Conservation (phyloP, 2,888 invertebrate species). For the Dicyrtoma fusca region DNA sequence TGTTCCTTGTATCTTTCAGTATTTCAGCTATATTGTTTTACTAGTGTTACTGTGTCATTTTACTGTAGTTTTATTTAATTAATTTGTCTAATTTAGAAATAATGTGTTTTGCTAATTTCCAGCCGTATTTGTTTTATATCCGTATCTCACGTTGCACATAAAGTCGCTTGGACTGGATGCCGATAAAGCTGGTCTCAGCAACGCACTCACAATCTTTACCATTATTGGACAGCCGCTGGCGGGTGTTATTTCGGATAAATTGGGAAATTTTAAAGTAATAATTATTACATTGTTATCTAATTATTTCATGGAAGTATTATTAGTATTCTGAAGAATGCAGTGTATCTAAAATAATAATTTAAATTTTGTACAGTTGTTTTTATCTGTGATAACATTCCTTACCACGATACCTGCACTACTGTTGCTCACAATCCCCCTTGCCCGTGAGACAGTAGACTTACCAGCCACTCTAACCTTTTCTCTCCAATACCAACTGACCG, state of each 20-base stretch:
- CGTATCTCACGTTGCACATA: constrained; percentile 79
- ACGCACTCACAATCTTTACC: constrained; percentile 73
- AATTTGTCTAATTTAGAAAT: no score
- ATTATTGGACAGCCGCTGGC: constrained; percentile 78
- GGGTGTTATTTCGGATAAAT: constrained; percentile 76
- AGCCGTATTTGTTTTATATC: constrained; percentile 76
- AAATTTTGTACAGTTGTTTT: constrained; percentile 64
- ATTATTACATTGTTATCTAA: no score
- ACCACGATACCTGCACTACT: constrained; percentile 71
- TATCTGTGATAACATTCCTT: constrained; percentile 70
- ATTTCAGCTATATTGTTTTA: not conserved
- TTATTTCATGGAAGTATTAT: no score
- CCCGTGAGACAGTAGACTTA: constrained; percentile 69
- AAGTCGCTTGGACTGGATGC: constrained; percentile 76
- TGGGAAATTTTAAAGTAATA: constrained; percentile 76
- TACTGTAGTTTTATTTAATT: not conserved
- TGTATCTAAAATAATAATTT: no score
- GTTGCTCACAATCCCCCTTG: constrained; percentile 72
- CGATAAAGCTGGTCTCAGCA: constrained; percentile 79
- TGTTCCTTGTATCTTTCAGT: not conserved
- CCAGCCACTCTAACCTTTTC: constrained; percentile 68
- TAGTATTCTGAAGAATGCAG: no score
- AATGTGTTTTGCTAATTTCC: constrained; percentile 54
- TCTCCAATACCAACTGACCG: constrained; percentile 64
- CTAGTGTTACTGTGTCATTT: no score